Conservation (phyloP, 2,888 invertebrate species). For the Troilus luridus region DNA sequence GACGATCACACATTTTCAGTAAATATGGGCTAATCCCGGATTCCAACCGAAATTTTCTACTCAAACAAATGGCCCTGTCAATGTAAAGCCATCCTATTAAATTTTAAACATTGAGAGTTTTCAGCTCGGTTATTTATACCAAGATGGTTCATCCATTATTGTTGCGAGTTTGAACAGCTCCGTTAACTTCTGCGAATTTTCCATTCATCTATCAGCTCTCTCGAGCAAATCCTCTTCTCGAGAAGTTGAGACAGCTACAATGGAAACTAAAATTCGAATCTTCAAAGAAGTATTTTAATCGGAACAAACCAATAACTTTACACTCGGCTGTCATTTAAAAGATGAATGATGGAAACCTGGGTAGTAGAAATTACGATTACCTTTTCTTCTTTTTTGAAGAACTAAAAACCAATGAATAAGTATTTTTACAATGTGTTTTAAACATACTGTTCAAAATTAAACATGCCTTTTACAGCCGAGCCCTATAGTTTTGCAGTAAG, state of each 20-base stretch:
- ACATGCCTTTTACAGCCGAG: no score
- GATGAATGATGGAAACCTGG: not conserved
- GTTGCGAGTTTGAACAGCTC: conserved; percentile 7
- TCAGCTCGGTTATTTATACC: not conserved
- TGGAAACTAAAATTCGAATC: conserved; percentile 19
- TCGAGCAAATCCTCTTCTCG: not conserved
- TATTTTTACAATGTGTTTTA: no score
- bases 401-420: no score
- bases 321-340: not conserved
- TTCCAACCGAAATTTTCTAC: not conserved
- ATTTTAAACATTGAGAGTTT: conserved; percentile 13
- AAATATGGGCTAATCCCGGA: not conserved
- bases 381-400: not conserved
- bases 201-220: conserved; percentile 22
- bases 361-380: not conserved
- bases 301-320: conserved; percentile 31
- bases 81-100: not conserved
- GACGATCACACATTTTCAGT: no score
- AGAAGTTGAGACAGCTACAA: not conserved
- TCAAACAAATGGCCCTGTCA: not conserved
- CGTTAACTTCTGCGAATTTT: not conserved
- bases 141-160: conserved; percentile 15
- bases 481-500: no score
- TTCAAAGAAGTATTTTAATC: conserved; percentile 20
- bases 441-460: no score